A percentile compares a stretch with the other conserved stretches of the same genome.
Conservation (phyloP, 2,797 vertebrate species). For the Mionectes olivaceus region DNA sequence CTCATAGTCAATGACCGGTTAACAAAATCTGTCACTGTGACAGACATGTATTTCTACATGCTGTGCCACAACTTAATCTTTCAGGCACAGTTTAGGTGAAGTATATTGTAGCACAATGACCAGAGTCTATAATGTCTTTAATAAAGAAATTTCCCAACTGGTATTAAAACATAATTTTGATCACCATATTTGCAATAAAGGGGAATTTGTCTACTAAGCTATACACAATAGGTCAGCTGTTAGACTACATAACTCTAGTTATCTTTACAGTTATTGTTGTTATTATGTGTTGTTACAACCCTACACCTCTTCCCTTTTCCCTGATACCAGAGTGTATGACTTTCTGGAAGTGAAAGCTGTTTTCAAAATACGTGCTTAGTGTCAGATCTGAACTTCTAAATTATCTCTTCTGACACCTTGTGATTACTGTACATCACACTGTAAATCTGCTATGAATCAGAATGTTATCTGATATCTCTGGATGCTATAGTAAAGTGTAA, state of each 20-base stretch:
- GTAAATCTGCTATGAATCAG: slow-evolving; percentile 23
- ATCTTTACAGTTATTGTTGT: slow-evolving; percentile 43
- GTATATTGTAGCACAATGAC: not conserved
- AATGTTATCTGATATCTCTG: not conserved
- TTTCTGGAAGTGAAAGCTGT: slow-evolving; percentile 61
- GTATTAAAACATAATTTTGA: slow-evolving; percentile 20
- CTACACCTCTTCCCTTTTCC: not conserved
- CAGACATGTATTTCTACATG: slow-evolving; percentile 38
- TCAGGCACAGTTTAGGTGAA: not conserved
- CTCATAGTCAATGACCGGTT: slow-evolving; percentile 41
- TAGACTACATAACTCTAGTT: not conserved
- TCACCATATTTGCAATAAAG: slow-evolving; percentile 13
- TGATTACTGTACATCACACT: slow-evolving; percentile 37
- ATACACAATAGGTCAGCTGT: slow-evolving; percentile 6
- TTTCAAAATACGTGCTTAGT: slow-evolving; percentile 58
- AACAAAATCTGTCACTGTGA: slow-evolving; percentile 56
- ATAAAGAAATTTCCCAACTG: slow-evolving; percentile 6
- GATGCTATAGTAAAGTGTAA: slow-evolving; percentile 21
- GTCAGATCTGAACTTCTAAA: slow-evolving; percentile 29
- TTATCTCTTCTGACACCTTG: slow-evolving; percentile 57
- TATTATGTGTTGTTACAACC: slow-evolving; percentile 38
- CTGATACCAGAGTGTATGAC: not conserved
- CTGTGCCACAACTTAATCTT: slow-evolving; percentile 44
- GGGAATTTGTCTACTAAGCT: not conserved
- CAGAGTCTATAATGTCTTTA: not conserved